Percentiles rank a stretch among this genome's conserved stretches.
Conservation (phyloP, 2,113 vertebrate species). For the Trogon surrucura region DNA sequence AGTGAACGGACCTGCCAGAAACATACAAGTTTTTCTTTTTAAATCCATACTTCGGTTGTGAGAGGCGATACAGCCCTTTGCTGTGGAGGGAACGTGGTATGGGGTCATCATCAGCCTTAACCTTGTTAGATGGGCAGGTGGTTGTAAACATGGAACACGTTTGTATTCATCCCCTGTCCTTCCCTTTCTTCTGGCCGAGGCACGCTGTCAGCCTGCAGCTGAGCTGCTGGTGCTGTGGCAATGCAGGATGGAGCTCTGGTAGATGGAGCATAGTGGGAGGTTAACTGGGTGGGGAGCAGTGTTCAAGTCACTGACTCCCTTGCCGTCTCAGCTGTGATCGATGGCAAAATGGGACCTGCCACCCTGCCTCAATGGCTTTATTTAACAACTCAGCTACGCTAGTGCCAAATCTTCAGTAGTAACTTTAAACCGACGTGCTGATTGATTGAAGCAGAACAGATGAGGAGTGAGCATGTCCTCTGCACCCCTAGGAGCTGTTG, state of each 20-base stretch:
- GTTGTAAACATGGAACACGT: neutral
- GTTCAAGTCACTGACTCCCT: neutral
- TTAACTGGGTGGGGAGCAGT: neutral
- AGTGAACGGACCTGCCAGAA: neutral
- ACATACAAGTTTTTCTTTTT: neutral
- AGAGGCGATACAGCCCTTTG: neutral
- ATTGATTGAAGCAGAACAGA: neutral
- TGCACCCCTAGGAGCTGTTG: neutral
- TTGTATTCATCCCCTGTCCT: neutral
- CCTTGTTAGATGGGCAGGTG: neutral
- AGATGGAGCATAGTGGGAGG: neutral
- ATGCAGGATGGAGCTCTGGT: neutral
- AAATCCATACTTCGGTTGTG: neutral
- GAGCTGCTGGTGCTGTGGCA: neutral
- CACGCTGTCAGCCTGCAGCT: neutral
- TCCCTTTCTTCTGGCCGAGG: neutral
- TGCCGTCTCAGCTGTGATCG: neutral
- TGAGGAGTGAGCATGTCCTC: neutral
- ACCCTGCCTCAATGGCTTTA: neutral
- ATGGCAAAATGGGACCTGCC: neutral
- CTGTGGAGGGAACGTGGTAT: fast-evolving
- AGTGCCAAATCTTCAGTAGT: neutral
- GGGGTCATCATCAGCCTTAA: neutral
- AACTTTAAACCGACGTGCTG: neutral
- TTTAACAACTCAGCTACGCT: neutral